Conservation (phyloP, 2,888 invertebrate genomes). For the Melinaea menophilus region DNA sequence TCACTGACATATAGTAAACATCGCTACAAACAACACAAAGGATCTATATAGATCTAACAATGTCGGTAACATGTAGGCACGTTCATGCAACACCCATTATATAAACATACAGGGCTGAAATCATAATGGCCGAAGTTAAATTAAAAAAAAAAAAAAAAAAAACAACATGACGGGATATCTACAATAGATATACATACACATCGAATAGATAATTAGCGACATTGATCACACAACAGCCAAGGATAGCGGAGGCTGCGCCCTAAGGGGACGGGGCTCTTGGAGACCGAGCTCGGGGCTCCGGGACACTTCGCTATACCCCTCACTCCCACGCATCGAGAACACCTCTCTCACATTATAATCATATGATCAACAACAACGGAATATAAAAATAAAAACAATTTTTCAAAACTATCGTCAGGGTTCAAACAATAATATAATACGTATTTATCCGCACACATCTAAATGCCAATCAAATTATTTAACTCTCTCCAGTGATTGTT, state of each 20-base stretch:
- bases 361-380: constrained; percentile 71
- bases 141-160: constrained; percentile 43
- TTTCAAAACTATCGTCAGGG: constrained; percentile 63
- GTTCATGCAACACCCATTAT: constrained; percentile 77
- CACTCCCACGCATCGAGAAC: constrained; percentile 78
- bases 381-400: constrained; percentile 56
- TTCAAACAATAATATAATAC: constrained; percentile 56
- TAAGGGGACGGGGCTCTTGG: constrained; percentile 68
- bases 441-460: constrained; percentile 51
- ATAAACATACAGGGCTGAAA: constrained; percentile 41
- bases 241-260: constrained; percentile 77
- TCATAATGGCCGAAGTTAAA: constrained; percentile 43
- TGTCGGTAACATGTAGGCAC: constrained; percentile 73
- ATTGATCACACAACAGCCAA: constrained; percentile 77
- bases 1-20: constrained; percentile 63
- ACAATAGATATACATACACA: constrained; percentile 71
- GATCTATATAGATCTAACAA: constrained; percentile 71
- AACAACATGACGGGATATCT: constrained; percentile 57
- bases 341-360: constrained; percentile 76
- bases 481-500: constrained; percentile 49
- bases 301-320: constrained; percentile 77
- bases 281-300: constrained; percentile 72
- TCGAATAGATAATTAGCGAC: constrained; percentile 69
- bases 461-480: constrained; percentile 42
- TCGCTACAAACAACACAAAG: constrained; percentile 74